Base-by-base conservation (phyloP, 2,113 vertebrate genomes). In the Reinhardtius hippoglossoides region DNA sequence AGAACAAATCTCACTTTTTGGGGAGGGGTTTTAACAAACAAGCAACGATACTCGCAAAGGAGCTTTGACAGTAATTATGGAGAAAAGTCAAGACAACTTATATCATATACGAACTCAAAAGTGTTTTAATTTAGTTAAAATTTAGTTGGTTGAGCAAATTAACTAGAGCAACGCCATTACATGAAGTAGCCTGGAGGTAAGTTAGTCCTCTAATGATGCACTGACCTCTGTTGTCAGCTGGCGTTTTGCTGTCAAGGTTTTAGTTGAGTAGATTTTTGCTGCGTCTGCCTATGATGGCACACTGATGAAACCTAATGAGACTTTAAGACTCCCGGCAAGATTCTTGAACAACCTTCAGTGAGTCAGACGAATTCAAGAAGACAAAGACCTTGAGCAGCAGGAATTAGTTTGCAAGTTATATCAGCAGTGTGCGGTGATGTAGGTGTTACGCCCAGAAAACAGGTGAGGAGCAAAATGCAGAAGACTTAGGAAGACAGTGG, bases 281-380 rank as follows among this genome's bases (percentile, higher is more conserved):
- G 16, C 31, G 48, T 66, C 62, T 67, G 52, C 71, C 31, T 27
- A 40, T 79, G 73, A 74, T 62, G 63, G 59, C 61, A 81, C 63
- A 24, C 77, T 83, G 78, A 88, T 88, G 58, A 86, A 64, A 78
- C 64, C 71, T 87, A 87, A 88, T 85, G 73, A 86, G 59, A 84
- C 76, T 84, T 70, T 26, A 70, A 74, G 54, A 87, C 83, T 83
- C 23, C 50, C 54, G 76, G 78, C 54, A 5, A 83, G 68, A 84
- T 71, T 76, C 13, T 44, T 70, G 14, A 79, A 81, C 54, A 81
- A 75, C 79, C 80, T 85, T 88, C 64, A 76, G 69, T 46, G 37
- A 59, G 18, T 57, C 62, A 15, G 10, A 70, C 67, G 46, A 9
- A 55, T 37, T 6, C 63, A 54, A 54, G 50, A 54, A 54, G 20